A percentile compares a stretch with the other conserved stretches of the same genome.
Evolutionary conservation across 2,888 invertebrate genomes (phyloP).

Genomic region (Conomelus anceps): DNA sequence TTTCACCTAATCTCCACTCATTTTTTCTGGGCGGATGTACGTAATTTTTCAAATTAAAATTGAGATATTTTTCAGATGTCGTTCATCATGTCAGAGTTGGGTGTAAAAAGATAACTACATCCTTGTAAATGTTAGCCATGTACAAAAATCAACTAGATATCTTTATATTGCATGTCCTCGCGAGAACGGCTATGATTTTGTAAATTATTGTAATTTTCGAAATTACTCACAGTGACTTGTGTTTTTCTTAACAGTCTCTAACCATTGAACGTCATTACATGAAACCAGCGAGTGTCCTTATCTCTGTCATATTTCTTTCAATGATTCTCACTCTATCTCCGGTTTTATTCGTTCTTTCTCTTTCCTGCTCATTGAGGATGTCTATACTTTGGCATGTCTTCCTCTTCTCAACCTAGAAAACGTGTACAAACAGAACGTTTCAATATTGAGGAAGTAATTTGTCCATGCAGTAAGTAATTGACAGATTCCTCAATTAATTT

Average conservation of each 20-base stretch:
- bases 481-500: background rate
- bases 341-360: background rate
- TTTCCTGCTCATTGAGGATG: background rate
- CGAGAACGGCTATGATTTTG: background rate
- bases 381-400: background rate
- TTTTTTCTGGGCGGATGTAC: background rate
- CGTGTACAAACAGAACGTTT: background rate
- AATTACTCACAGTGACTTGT: background rate
- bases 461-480: background rate
- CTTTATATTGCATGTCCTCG: background rate
- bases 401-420: background rate
- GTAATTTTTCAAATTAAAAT: background rate
- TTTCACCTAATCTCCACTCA: background rate
- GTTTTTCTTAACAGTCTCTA: background rate
- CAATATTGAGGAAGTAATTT: background rate
- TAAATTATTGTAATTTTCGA: background rate
- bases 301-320: background rate
- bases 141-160: background rate
- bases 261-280: background rate
- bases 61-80: background rate
- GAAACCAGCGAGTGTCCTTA: background rate
- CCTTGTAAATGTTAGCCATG: background rate
- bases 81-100: no score
- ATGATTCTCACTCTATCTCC: background rate
- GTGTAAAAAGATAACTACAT: background rate